These are phyloP conservation scores for Phrynocephalus guinanensis DNA, from an alignment of 2,797 vertebrate genomes.

Conservation along the genomic window DNA sequence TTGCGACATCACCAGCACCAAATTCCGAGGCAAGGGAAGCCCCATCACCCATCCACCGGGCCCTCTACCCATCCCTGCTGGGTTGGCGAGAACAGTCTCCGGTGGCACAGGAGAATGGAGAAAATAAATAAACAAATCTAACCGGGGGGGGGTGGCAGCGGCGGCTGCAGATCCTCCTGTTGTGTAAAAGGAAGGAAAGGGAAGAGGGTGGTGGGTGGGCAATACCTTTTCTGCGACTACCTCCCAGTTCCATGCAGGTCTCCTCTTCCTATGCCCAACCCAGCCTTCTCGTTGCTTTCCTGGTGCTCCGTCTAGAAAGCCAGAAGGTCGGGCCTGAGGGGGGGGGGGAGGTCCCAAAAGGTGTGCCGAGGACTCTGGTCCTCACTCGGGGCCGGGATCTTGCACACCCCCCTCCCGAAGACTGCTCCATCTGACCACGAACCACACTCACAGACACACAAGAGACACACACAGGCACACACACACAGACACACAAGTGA, in stretches of 20 bases:
- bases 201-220: too few species aligned
- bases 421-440: neutral
- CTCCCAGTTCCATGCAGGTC: constrained; percentile 17
- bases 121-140: too few species aligned
- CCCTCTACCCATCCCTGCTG: neutral
- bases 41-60: neutral
- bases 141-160: neutral
- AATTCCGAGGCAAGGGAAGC: neutral
- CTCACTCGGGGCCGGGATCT: neutral
- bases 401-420: neutral
- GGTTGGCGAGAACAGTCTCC: constrained; percentile 1
- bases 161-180: neutral
- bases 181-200: neutral
- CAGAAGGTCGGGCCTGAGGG: neutral
- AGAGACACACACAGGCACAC: neutral
- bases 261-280: neutral
- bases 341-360: too few species aligned
- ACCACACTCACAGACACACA: neutral
- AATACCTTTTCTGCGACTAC: neutral
- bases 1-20: constrained; percentile 25
- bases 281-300: neutral
- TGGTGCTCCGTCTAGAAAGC: neutral
- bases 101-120: constrained; percentile 16
- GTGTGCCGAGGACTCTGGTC: too few species aligned
- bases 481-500: neutral